Conservation (phyloP, 2,113 vertebrate species). For the zebrafish (Danio rerio) region DNA sequence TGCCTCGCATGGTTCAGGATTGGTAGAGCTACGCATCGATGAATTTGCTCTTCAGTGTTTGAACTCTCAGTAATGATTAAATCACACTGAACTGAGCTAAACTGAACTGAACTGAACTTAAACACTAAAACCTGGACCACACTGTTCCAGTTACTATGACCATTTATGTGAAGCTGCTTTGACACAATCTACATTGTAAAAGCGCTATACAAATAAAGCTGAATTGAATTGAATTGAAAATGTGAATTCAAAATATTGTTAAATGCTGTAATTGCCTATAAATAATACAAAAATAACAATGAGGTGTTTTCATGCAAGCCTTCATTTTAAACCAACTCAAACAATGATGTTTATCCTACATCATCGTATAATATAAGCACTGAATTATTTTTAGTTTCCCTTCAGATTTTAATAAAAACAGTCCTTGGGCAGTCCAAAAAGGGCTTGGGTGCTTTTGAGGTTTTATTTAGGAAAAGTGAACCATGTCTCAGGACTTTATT, state of each 20-base stretch:
- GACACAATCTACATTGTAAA: too few relatives aligned
- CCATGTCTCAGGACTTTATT: not conserved
- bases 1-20: too few relatives aligned
- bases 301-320: not conserved
- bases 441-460: not conserved
- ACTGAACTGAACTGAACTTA: too few relatives aligned
- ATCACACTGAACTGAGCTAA: too few relatives aligned
- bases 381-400: not conserved
- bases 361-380: constrained; percentile 8
- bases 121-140: too few relatives aligned
- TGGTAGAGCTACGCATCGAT: too few relatives aligned
- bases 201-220: too few relatives aligned
- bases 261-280: not conserved
- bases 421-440: not conserved
- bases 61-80: too few relatives aligned
- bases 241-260: not conserved
- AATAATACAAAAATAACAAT: not conserved
- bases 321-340: not conserved
- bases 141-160: too few relatives aligned
- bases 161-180: too few relatives aligned
- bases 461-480: constrained; percentile 13
- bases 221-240: too few relatives aligned
- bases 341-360: constrained; percentile 12
- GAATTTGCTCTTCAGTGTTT: too few relatives aligned
- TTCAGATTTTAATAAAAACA: not conserved